These are phyloP conservation scores for Procavia capensis DNA, from an alignment of 2,113 vertebrate genomes.

Conservation along the genomic window DNA sequence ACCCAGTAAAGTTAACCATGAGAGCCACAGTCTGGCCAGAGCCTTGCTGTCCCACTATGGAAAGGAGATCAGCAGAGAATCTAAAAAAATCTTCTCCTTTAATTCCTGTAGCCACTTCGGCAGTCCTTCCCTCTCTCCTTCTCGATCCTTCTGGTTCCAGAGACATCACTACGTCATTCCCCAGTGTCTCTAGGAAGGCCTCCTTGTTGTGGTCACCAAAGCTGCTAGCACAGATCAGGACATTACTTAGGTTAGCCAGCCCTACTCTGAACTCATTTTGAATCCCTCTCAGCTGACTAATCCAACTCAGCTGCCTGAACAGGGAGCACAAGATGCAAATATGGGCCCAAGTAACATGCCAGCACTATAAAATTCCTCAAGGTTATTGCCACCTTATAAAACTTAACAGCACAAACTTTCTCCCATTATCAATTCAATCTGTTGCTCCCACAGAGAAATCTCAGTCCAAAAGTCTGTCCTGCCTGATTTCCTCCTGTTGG, in stretches of 20 bases:
- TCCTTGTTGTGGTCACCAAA: background rate
- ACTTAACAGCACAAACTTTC: slow-evolving; percentile 69
- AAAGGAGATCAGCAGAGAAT: background rate
- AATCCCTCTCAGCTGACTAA: background rate
- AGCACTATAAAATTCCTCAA: slow-evolving; percentile 67
- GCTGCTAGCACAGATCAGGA: background rate
- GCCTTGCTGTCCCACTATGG: background rate
- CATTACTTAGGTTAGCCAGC: background rate
- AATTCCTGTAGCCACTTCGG: background rate
- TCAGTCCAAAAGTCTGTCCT: slow-evolving; percentile 38
- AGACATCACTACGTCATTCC: background rate
- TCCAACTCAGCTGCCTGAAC: background rate
- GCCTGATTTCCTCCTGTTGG: background rate
- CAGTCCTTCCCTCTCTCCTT: background rate
- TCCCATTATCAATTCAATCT: slow-evolving; percentile 73
- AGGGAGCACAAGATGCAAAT: slow-evolving; percentile 40
- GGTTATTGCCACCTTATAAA: slow-evolving; percentile 73
- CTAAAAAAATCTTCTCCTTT: background rate
- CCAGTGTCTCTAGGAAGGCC: background rate
- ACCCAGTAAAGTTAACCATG: background rate
- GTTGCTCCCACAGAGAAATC: slow-evolving; percentile 67
- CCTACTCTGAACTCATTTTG: background rate
- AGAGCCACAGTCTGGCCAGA: background rate
- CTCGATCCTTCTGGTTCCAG: background rate
- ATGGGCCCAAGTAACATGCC: background rate